Conservation (phyloP, 2,113 vertebrate genomes). For the Corythornis vintsioides region DNA sequence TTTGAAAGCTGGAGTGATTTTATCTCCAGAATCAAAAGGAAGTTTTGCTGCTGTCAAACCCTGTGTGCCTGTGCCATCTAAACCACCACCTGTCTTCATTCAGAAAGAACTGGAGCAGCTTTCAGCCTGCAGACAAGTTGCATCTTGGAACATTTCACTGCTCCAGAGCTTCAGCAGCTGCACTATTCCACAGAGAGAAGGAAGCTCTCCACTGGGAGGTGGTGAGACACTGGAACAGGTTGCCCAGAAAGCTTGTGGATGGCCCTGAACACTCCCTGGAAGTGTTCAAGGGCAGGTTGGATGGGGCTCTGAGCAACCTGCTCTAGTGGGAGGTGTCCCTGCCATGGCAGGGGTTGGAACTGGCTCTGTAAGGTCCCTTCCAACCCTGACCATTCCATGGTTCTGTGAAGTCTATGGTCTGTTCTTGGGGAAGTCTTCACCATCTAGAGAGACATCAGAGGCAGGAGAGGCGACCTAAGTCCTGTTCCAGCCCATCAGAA, state of each 20-base stretch:
- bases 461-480: neutral
- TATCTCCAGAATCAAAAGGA: neutral
- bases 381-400: neutral
- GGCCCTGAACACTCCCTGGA: neutral
- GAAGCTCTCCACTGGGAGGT: too few species aligned
- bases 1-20: neutral
- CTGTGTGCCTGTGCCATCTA: neutral
- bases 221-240: too few species aligned
- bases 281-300: neutral
- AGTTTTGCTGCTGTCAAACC: neutral
- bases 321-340: neutral
- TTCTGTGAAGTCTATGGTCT: neutral
- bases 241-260: neutral
- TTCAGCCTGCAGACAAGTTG: neutral
- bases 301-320: neutral
- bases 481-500: neutral
- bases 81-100: neutral
- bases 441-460: neutral
- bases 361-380: neutral
- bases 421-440: neutral
- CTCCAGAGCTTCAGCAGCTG: neutral
- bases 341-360: neutral
- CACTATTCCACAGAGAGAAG: neutral
- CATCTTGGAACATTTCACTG: neutral
- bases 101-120: neutral